Evolutionary conservation across 2,797 vertebrate genomes (phyloP), one percentile per base, ranked within the genome.

Genomic region (Microctenopoma steveboyesi): DNA sequence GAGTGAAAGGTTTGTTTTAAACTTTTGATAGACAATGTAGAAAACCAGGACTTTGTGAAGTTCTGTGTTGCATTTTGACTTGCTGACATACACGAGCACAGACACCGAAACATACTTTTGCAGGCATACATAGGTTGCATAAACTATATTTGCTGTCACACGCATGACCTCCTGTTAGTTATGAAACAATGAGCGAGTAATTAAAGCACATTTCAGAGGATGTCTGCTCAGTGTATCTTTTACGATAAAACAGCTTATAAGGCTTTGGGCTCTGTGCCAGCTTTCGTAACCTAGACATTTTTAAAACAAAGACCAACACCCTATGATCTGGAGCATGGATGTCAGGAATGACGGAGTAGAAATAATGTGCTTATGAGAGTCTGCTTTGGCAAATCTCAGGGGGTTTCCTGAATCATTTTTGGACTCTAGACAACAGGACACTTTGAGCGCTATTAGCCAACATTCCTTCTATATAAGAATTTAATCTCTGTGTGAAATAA

Each of bases 361-460:
- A 61, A 78, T 64, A 79, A 74, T 13, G 52, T 60, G 52, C 64
- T 83, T 83, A 78, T 86, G 71, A 37, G 49, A 39, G 66, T 42
- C 58, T 16, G 59, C 42, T 77, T 58, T 60, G 66, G 63, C 64
- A 70, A 50, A 59, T 72, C 79, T 61, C 59, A 1, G 59, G 71
- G 72, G 70, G n/a, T 59, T 70, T 86, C 62, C 74, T 78, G 42
- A 47, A 60, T 28, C 11, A 40, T 69, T 64, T 27, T 58, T 57
- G 42, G 70, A 70, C 53, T 72, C 12, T 5, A 27, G 55, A 57
- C 45, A 27, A 28, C 39, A 42, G 16, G 15, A 59, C 42, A 56
- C 51, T 66, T 60, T 47, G n/a, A 35, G 18, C 40, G 47, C 59
- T 13, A 67, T 47, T 42, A 45, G 33, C 39, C 47, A 74, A 53